These are phyloP conservation scores for Nymphalis io DNA, from an alignment of 1,140 invertebrate genomes.

Conservation along the genomic window DNA sequence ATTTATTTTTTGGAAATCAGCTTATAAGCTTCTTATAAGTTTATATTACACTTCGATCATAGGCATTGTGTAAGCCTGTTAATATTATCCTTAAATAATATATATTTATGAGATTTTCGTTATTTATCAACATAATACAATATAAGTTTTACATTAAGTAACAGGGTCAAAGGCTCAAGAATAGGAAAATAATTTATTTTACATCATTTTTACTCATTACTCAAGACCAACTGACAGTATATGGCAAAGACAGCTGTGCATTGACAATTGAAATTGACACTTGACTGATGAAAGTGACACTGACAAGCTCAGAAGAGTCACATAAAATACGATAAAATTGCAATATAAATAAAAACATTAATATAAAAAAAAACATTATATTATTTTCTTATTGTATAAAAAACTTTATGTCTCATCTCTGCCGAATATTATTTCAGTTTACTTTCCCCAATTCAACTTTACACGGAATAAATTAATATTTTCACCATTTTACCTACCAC, in stretches of 20 bases:
- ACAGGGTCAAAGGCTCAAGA: slow-evolving; percentile 41
- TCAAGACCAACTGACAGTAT: neutral
- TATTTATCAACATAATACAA: slow-evolving; percentile 2
- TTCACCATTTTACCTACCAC: too few species aligned
- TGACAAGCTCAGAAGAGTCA: neutral
- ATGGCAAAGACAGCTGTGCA: slow-evolving; percentile 2
- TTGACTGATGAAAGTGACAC: neutral
- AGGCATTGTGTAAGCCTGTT: slow-evolving; percentile 1
- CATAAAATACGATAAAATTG: neutral
- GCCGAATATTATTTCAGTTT: too few species aligned
- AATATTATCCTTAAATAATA: neutral
- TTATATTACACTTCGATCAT: neutral
- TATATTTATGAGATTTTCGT: neutral
- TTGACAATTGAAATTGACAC: slow-evolving; percentile 6
- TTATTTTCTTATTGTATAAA: too few species aligned
- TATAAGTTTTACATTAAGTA: slow-evolving; percentile 20
- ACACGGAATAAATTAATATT: too few species aligned
- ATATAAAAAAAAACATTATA: too few species aligned
- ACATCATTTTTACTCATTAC: slow-evolving; percentile 10
- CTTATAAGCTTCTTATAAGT: neutral
- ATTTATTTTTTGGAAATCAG: neutral
- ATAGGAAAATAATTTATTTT: slow-evolving; percentile 29
- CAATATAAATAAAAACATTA: too few species aligned
- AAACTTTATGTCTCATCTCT: too few species aligned
- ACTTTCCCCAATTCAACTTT: too few species aligned